phyloP scores from a whole-genome alignment of 1,140 invertebrate species.

The Achroia grisella region DNA sequence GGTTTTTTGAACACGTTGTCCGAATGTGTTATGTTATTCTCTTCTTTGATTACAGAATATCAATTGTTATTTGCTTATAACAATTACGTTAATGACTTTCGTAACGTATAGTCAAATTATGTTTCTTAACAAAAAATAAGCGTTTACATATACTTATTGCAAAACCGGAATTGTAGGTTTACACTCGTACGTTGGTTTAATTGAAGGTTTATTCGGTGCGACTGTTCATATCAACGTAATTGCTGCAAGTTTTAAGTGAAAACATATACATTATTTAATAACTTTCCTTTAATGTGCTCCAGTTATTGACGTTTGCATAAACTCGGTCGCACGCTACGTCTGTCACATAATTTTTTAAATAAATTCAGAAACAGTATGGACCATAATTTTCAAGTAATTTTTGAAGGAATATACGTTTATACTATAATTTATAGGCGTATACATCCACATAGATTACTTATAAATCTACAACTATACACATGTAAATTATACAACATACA shows the following conservation, averaged over 20 bases:
- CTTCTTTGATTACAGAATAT: conserved; percentile 10
- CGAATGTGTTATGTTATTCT: no score
- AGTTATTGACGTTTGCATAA: conserved; percentile 51
- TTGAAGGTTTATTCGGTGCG: conserved; percentile 44
- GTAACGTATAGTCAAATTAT: conserved; percentile 40
- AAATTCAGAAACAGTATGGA: no score
- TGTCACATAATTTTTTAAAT: no score
- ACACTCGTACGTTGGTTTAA: conserved; percentile 28
- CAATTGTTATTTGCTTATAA: conserved; percentile 21
- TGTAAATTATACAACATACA: no score
- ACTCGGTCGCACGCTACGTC: no score
- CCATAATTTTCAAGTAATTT: no score
- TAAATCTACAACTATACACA: no score
- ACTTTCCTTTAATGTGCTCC: conserved; percentile 55
- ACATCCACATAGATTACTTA: no score
- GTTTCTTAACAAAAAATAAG: conserved; percentile 22
- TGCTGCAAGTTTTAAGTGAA: conserved; percentile 50
- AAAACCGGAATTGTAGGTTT: conserved; percentile 44
- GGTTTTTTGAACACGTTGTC: no score
- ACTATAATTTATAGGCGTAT: no score
- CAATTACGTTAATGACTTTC: conserved; percentile 27
- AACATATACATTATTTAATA: conserved; percentile 45
- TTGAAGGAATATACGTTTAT: no score
- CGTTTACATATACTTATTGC: conserved; percentile 9
- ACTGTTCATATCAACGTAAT: conserved; percentile 46